Conservation (phyloP, 2,113 vertebrate genomes). For the Oenanthe melanoleuca region DNA sequence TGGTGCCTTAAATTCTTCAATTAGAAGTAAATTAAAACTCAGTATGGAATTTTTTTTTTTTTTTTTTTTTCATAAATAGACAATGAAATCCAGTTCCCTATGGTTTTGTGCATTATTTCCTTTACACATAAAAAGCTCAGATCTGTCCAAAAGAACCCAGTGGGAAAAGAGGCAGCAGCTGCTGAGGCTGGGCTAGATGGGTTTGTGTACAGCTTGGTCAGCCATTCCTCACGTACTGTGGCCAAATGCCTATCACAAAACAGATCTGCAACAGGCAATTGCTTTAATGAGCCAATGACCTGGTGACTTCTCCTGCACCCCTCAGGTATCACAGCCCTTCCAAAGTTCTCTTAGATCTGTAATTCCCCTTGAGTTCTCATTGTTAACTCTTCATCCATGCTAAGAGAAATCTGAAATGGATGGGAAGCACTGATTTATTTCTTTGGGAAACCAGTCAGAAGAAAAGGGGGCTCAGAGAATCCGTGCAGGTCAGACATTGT, state of each 20-base stretch:
- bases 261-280: not conserved
- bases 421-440: not conserved
- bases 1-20: not conserved
- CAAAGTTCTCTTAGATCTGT: not conserved
- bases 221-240: not conserved
- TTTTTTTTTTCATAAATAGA: not conserved
- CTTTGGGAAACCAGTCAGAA: not conserved
- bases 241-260: not conserved
- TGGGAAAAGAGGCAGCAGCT: not conserved
- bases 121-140: not conserved
- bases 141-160: not conserved
- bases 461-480: not conserved
- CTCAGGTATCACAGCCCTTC: not conserved
- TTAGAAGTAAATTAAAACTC: not conserved
- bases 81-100: not conserved
- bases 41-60: not conserved
- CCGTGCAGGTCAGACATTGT: not conserved
- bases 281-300: not conserved
- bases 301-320: not conserved
- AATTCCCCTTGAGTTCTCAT: not conserved
- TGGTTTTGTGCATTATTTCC: not conserved
- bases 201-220: not conserved
- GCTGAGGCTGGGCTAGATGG: not conserved
- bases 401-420: not conserved
- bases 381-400: not conserved